These are phyloP conservation scores for Brenthis daphne DNA, from an alignment of 2,888 invertebrate genomes.

Conservation along the genomic window DNA sequence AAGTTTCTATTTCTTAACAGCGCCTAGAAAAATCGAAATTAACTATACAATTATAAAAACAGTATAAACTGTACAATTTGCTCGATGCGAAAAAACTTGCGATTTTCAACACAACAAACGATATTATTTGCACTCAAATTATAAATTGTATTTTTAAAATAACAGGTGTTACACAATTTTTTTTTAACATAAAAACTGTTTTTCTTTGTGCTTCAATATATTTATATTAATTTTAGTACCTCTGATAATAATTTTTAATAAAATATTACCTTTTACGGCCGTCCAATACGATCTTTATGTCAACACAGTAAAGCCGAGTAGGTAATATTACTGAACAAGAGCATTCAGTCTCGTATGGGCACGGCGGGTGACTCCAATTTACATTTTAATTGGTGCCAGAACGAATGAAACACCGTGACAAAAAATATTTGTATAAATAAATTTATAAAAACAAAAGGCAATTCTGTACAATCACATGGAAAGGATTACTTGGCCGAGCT, in stretches of 20 bases:
- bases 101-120: no score
- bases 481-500: constrained; percentile 16
- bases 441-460: constrained; percentile 37
- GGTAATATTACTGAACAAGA: background rate
- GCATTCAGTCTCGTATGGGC: constrained; percentile 4
- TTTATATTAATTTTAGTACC: background rate
- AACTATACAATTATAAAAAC: no score
- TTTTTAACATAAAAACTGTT: background rate
- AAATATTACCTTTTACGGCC: background rate
- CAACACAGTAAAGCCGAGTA: background rate
- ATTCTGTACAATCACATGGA: constrained; percentile 41
- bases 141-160: background rate
- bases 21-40: no score
- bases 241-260: constrained; percentile 2
- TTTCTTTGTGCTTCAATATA: constrained; percentile 1
- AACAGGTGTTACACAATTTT: background rate
- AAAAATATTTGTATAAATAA: constrained; percentile 36
- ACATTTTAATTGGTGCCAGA: constrained; percentile 69
- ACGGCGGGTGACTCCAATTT: constrained; percentile 57
- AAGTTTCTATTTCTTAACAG: no score
- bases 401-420: constrained; percentile 56
- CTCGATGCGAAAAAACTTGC: no score
- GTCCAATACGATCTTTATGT: background rate
- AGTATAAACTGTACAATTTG: no score
- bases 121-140: no score